Evolutionary conservation across 2,888 invertebrate genomes (phyloP).

Genomic region (Trichogramma dendrolimi): DNA sequence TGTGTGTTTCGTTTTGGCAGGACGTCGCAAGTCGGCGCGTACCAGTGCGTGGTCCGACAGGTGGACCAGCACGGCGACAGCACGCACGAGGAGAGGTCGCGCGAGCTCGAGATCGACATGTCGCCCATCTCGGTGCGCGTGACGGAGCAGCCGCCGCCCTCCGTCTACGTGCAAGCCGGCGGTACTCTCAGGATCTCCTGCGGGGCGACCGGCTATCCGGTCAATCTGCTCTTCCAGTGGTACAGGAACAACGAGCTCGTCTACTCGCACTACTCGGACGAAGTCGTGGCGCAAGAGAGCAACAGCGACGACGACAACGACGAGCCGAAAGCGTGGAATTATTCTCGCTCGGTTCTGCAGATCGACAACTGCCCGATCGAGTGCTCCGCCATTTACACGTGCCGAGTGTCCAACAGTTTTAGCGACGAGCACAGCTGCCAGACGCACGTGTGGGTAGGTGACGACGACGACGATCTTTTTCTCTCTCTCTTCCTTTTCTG

Average conservation of each 20-base stretch:
- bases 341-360: too few relatives aligned
- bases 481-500: too few relatives aligned
- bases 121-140: constrained; percentile 35
- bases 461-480: too few relatives aligned
- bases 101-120: constrained; percentile 34
- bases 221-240: constrained; percentile 40
- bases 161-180: constrained; percentile 36
- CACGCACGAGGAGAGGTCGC: constrained; percentile 30
- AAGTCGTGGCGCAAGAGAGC: neutral
- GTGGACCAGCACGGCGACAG: constrained; percentile 31
- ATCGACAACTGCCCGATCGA: too few relatives aligned
- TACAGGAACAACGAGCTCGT: constrained; percentile 37
- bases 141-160: constrained; percentile 35
- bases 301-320: too few relatives aligned
- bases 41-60: constrained; percentile 39
- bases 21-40: constrained; percentile 37
- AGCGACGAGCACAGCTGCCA: constrained; percentile 30
- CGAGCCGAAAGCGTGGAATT: too few relatives aligned
- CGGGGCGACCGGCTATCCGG: constrained; percentile 36
- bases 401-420: constrained; percentile 37
- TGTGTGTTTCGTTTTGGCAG: constrained; percentile 23
- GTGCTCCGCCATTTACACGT: constrained; percentile 26
- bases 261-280: constrained; percentile 6
- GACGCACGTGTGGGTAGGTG: too few relatives aligned
- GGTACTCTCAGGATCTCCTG: constrained; percentile 36